Base-by-base conservation (phyloP, 2,113 vertebrate genomes). In the Labeo rohita region DNA sequence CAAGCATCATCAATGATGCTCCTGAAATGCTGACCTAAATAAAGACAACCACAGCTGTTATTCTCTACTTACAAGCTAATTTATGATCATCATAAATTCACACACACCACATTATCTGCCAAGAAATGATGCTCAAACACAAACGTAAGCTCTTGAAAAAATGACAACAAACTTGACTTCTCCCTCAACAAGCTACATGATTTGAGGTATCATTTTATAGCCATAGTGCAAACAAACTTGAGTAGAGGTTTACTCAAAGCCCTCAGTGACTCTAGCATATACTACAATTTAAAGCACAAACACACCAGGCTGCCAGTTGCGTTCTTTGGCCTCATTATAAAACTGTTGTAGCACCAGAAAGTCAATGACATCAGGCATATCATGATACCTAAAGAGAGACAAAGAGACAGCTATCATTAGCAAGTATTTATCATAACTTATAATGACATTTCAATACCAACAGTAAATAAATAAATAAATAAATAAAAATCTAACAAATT, bases 361-460 rank as follows among this genome's bases (percentile, higher is more conserved):
- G 89, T 99, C 98, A 89, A 99, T 99, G 90, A 99, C 98, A 93
- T 99, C 98, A n/a, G 98, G 98, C 98, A 99, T 99, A 89, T 99
- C 98, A 23, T 99, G 98, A 92, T 99, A 99, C 91, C 98, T 99
- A 78, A 8, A 47, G 73, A 88, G n/a, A 81, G 56, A 76, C n/a
- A 81, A 9, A 56, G 39, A 54, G 6, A 86, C 8, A 18, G 21
- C n/a, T 2, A 68, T 36, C 9, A 54, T 68, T 36, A 28, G 21
- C 18, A 78, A 47, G 16, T 72, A 72, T 21, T 43, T 6, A 49
- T 23, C 0, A n/a, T 49, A 13, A 12, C 16, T 34, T 76, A 28
- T 76, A 52, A 15, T 52, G 12, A 12, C 15, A 52, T 28, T 50
- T n/a, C n/a, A 52, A 34, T 18, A 70, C 15, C 34, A 39, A 39